phyloP scores from a whole-genome alignment of 2,113 vertebrate genomes.

The human region GRCh38 chr2:61967501-61968000 shows the following conservation, averaged over 20 bases:
- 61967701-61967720: neutral
- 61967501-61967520: neutral
- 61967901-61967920: too few species aligned
- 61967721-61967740: neutral
- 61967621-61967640: neutral
- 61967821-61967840: neutral
- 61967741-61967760: neutral
- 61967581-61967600: neutral
- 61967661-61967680: neutral
- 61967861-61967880: neutral
- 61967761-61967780: neutral
- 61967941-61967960: too few species aligned
- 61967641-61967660: neutral
- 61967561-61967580: neutral
- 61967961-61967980: too few species aligned
- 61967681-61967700: neutral
- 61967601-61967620: neutral
- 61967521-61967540: neutral
- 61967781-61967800: neutral
- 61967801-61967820: neutral
- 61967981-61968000: too few species aligned
- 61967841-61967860: neutral
- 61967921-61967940: too few species aligned
- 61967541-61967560: neutral
- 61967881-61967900: too few species aligned